Evolutionary conservation across 2,113 vertebrate genomes (phyloP).

Genomic region (Oryctolagus cuniculus): mOryCun1.1 NC_091433.1:183557001-183557500

Average conservation of each 20-base stretch:
- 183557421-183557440: slow-evolving; percentile 84
- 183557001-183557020: slow-evolving; percentile 94
- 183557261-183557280: slow-evolving; percentile 90
- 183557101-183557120: slow-evolving; percentile 93
- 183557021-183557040: slow-evolving; percentile 97
- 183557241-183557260: slow-evolving; percentile 90
- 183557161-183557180: slow-evolving; percentile 94
- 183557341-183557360: slow-evolving; percentile 88
- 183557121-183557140: slow-evolving; percentile 94
- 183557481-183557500: slow-evolving; percentile 92
- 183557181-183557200: slow-evolving; percentile 91
- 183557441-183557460: slow-evolving; percentile 91
- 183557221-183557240: slow-evolving; percentile 91
- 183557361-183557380: slow-evolving; percentile 87
- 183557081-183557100: slow-evolving; percentile 92
- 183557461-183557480: slow-evolving; percentile 92
- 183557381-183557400: slow-evolving; percentile 88
- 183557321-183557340: slow-evolving; percentile 85
- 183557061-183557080: slow-evolving; percentile 91
- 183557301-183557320: slow-evolving; percentile 85
- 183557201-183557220: slow-evolving; percentile 90
- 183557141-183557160: slow-evolving; percentile 91
- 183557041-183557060: slow-evolving; percentile 91
- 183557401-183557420: slow-evolving; percentile 84
- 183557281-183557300: slow-evolving; percentile 84